These are phyloP conservation scores for Eubasilissa regina DNA, from an alignment of 1,140 invertebrate species.

Conservation along the genomic window DNA sequence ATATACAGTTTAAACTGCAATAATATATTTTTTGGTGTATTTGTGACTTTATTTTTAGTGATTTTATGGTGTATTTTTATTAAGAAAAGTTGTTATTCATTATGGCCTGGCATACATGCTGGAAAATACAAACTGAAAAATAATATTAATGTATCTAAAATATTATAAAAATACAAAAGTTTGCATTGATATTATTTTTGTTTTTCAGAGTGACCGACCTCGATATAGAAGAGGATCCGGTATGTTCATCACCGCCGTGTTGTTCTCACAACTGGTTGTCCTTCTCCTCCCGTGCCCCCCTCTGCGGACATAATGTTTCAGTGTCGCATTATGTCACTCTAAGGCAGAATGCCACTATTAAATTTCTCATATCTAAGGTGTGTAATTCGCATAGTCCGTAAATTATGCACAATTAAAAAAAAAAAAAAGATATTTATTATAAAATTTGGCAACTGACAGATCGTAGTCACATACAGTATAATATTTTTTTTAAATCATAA, in stretches of 20 bases:
- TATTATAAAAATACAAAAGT: not conserved
- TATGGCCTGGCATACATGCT: too few species aligned
- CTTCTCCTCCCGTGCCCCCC: constrained; percentile 9
- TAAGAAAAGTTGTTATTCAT: too few species aligned
- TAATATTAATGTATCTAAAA: not conserved
- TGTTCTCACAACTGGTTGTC: constrained; percentile 54
- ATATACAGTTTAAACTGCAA: too few species aligned
- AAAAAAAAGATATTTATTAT: too few species aligned
- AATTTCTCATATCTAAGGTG: constrained; percentile 55
- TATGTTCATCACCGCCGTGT: constrained; percentile 38
- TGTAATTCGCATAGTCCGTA: not conserved
- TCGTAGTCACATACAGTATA: too few species aligned
- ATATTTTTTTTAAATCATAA: too few species aligned
- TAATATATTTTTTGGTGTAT: too few species aligned
- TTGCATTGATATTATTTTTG: not conserved
- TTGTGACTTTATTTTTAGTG: too few species aligned
- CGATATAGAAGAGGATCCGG: constrained; percentile 51
- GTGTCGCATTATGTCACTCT: constrained; percentile 7
- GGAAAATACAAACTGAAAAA: too few species aligned
- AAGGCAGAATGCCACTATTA: constrained; percentile 40
- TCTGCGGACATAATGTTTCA: constrained; percentile 51
- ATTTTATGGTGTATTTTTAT: too few species aligned
- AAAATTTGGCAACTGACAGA: too few species aligned
- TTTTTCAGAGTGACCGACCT: constrained; percentile 50
- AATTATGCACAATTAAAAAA: too few species aligned